These are phyloP conservation scores for Endotricha flammealis DNA, from an alignment of 2,888 invertebrate genomes.

Conservation along the genomic window DNA sequence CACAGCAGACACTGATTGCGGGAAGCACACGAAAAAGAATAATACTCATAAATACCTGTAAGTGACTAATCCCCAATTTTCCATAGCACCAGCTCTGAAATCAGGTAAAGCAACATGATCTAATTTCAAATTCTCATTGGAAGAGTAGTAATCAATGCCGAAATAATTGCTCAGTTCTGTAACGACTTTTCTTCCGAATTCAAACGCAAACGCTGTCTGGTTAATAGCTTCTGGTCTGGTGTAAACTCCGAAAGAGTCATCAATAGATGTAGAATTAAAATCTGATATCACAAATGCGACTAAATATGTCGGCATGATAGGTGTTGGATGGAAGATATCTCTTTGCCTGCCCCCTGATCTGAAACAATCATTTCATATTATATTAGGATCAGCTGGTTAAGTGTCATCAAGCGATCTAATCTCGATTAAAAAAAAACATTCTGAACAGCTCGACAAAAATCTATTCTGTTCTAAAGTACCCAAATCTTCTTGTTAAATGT, in stretches of 20 bases:
- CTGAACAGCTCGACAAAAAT: too few relatives aligned
- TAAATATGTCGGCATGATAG: constrained; percentile 89
- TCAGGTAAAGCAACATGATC: constrained; percentile 92
- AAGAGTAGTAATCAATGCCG: constrained; percentile 67
- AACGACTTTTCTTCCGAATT: constrained; percentile 77
- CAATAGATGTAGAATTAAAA: constrained; percentile 60
- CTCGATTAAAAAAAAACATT: too few relatives aligned
- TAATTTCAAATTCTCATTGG: constrained; percentile 82
- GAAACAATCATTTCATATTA: too few relatives aligned
- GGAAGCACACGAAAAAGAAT: too few relatives aligned
- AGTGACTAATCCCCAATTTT: constrained; percentile 93
- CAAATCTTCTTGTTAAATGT: too few relatives aligned
- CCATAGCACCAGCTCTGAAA: constrained; percentile 92
- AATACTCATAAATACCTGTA: constrained; percentile 82
- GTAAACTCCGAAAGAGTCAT: constrained; percentile 77
- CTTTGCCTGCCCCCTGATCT: constrained; percentile 79
- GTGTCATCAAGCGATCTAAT: too few relatives aligned
- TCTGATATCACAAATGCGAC: constrained; percentile 91
- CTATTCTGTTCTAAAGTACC: too few relatives aligned
- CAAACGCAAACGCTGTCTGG: constrained; percentile 82
- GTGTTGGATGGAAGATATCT: constrained; percentile 79
- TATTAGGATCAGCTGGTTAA: too few relatives aligned
- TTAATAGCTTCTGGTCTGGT: constrained; percentile 82
- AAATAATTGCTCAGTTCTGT: constrained; percentile 77
- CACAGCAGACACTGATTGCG: too few relatives aligned